phyloP scores from a whole-genome alignment of 2,888 invertebrate species.

The Corbicula japonica region DNA sequence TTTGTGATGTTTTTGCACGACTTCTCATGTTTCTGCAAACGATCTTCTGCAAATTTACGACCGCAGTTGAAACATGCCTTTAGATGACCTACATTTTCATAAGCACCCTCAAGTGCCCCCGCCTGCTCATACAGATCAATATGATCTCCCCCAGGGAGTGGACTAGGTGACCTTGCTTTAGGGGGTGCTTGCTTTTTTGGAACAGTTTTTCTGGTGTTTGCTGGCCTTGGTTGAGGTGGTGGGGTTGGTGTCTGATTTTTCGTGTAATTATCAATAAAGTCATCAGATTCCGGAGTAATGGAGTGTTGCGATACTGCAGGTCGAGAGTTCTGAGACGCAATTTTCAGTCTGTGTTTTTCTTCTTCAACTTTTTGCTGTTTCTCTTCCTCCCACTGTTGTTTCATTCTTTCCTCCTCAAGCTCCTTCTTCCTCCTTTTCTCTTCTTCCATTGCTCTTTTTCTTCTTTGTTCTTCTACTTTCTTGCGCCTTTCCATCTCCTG shows the following conservation, averaged over 20 bases:
- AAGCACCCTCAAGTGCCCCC: conserved; percentile 67
- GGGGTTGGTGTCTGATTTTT: conserved; percentile 58
- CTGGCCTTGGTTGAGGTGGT: conserved; percentile 62
- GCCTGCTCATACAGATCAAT: conserved; percentile 65
- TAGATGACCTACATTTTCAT: conserved; percentile 79
- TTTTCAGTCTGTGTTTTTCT: conserved; percentile 59
- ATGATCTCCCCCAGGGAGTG: conserved; percentile 46
- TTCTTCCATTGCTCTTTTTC: conserved; percentile 39
- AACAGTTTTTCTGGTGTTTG: conserved; percentile 38
- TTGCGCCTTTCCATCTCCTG: conserved; percentile 59
- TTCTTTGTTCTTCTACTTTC: conserved; percentile 54
- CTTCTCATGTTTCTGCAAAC: conserved; percentile 87
- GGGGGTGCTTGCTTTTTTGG: conserved; percentile 31
- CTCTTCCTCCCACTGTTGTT: conserved; percentile 59
- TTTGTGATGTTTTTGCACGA: conserved; percentile 81
- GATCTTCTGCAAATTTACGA: conserved; percentile 93
- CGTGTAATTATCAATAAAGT: too few species aligned
- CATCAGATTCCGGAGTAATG: too few species aligned
- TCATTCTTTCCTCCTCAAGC: conserved; percentile 60
- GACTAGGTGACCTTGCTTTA: conserved; percentile 21
- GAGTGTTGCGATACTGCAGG: too few species aligned
- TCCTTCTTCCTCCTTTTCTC: conserved; percentile 59
- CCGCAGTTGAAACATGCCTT: conserved; percentile 92
- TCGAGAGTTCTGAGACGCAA: conserved; percentile 46
- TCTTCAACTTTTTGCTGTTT: conserved; percentile 53